Conservation (phyloP, 2,113 vertebrate species). For the Triplophysa tibetana region DNA sequence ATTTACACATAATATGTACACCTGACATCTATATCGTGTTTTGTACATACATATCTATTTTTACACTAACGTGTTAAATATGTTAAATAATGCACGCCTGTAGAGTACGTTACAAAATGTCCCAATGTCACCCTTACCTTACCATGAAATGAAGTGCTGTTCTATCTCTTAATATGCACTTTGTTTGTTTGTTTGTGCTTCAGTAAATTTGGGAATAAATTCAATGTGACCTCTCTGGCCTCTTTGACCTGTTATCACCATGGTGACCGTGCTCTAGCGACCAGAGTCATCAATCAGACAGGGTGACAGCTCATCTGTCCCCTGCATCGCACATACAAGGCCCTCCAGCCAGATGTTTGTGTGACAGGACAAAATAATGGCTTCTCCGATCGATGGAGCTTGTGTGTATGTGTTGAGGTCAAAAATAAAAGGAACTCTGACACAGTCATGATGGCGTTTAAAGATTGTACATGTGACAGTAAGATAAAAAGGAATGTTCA, state of each 20-base stretch:
- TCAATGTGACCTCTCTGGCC: constrained; percentile 48
- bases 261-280: constrained; percentile 46
- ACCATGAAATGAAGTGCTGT: background rate
- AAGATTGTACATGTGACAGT: background rate
- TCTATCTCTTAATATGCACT: background rate
- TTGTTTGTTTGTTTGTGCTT: constrained; percentile 57
- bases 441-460: background rate
- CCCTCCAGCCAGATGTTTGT: constrained; percentile 25
- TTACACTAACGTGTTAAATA: background rate
- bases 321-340: constrained; percentile 17
- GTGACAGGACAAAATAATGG: background rate
- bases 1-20: too few relatives aligned
- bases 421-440: background rate
- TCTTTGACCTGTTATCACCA: constrained; percentile 51
- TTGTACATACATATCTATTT: background rate
- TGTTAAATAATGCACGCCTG: constrained; percentile 7
- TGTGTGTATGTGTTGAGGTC: background rate
- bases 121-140: background rate
- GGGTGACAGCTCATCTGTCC: constrained; percentile 47
- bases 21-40: too few relatives aligned
- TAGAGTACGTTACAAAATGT: background rate
- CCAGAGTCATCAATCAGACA: constrained; percentile 53
- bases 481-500: background rate
- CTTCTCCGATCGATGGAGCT: constrained; percentile 22
- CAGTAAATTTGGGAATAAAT: constrained; percentile 51